These are phyloP conservation scores for Imbricaverruca yamaguchii DNA, from an alignment of 2,888 invertebrate species.

Conservation along the genomic window DNA sequence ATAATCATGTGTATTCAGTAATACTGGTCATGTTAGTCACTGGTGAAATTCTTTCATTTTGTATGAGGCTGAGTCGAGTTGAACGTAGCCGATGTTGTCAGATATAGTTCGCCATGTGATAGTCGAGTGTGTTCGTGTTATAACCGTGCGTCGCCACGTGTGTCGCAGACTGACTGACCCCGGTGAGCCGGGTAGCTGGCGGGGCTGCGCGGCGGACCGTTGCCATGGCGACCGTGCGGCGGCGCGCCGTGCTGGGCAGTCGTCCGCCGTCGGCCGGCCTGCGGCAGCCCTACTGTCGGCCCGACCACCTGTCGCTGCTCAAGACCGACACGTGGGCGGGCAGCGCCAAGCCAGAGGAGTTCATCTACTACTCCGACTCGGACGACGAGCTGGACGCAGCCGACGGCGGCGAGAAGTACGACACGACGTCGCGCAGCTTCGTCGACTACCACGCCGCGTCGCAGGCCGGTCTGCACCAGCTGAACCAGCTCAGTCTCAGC, in stretches of 20 bases:
- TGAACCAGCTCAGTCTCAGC: conserved; percentile 31
- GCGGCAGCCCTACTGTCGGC: neutral
- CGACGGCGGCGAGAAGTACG: neutral
- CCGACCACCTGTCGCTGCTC: neutral
- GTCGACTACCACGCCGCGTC: conserved; percentile 11
- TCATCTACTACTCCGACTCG: conserved; percentile 15
- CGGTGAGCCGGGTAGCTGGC: neutral
- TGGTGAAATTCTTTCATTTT: too few species aligned
- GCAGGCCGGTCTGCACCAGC: neutral
- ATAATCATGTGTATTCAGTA: too few species aligned
- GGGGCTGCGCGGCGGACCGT: neutral
- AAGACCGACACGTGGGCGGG: conserved; percentile 7
- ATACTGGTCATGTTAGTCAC: too few species aligned
- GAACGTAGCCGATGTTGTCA: too few species aligned
- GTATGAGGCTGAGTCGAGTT: too few species aligned
- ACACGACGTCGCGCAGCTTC: conserved; percentile 12
- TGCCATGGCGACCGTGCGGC: conserved; percentile 13
- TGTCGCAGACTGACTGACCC: too few species aligned
- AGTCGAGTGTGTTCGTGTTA: too few species aligned
- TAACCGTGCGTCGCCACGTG: too few species aligned
- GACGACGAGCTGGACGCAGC: neutral
- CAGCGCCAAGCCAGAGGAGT: conserved; percentile 20
- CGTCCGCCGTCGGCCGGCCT: neutral
- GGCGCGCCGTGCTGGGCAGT: neutral
- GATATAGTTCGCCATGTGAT: too few species aligned